Conservation (phyloP, 2,113 vertebrate species). For the Paradisaea rubra region DNA sequence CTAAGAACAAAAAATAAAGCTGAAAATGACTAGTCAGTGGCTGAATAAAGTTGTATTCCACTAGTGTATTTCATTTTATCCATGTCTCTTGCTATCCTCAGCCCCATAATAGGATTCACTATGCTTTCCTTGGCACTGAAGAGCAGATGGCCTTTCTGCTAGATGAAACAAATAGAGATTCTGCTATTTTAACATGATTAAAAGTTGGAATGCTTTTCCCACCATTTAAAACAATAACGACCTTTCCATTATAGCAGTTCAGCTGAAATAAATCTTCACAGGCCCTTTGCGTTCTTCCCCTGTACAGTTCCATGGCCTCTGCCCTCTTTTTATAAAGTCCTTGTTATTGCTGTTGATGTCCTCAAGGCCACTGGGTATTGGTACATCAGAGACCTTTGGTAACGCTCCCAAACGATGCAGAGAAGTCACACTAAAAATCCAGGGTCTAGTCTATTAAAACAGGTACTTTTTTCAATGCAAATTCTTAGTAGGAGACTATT, state of each 20-base stretch:
- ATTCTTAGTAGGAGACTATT: background rate
- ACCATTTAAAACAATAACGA: background rate
- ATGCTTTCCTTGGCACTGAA: background rate
- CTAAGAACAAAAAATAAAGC: background rate
- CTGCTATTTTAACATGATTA: background rate
- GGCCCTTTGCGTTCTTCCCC: background rate
- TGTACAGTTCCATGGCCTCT: background rate
- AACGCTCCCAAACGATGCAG: background rate
- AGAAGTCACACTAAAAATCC: background rate
- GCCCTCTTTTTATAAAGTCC: background rate
- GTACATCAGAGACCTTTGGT: background rate
- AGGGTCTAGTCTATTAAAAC: background rate
- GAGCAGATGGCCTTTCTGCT: background rate
- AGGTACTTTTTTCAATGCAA: background rate
- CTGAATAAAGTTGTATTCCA: background rate
- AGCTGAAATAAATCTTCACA: constrained; percentile 16
- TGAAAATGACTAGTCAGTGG: background rate
- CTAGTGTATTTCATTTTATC: background rate
- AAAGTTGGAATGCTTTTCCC: background rate
- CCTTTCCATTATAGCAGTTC: background rate
- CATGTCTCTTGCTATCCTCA: background rate
- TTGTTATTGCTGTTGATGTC: background rate
- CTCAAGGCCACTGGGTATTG: background rate
- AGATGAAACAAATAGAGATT: background rate
- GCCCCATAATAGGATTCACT: background rate